Evolutionary conservation across 2,888 invertebrate genomes (phyloP).

Genomic region (Polyommatus icarus): DNA sequence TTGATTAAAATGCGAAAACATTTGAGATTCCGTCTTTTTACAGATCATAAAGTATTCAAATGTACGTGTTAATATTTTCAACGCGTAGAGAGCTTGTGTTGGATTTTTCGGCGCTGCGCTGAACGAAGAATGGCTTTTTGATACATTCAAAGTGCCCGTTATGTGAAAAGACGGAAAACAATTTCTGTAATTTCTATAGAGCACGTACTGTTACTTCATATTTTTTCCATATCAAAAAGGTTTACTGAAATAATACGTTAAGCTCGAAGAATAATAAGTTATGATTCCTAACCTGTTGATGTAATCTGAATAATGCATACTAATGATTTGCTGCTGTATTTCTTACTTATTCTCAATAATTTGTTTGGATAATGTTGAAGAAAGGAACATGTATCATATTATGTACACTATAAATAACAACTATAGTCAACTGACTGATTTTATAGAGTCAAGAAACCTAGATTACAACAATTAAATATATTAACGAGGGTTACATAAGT

Average conservation of each 20-base stretch:
- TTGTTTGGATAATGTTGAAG: too few relatives aligned
- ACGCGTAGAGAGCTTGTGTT: conserved; percentile 62
- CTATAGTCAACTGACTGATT: too few relatives aligned
- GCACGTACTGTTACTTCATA: conserved; percentile 3
- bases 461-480: too few relatives aligned
- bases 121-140: conserved; percentile 49
- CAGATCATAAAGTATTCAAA: conserved; percentile 79
- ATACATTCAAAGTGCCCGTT: conserved; percentile 51
- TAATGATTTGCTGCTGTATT: background rate
- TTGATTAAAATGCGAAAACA: conserved; percentile 76
- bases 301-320: background rate
- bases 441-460: too few relatives aligned
- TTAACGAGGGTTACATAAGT: too few relatives aligned
- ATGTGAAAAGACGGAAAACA: conserved; percentile 36
- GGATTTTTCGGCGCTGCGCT: conserved; percentile 43
- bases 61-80: conserved; percentile 73
- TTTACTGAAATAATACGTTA: background rate
- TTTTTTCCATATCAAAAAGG: conserved; percentile 16
- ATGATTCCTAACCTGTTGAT: background rate
- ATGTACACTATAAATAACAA: too few relatives aligned
- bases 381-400: too few relatives aligned
- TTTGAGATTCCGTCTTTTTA: conserved; percentile 76
- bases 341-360: too few relatives aligned
- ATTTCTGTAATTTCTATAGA: conserved; percentile 26
- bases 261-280: conserved; percentile 2